A percentile compares a stretch with the other conserved stretches of the same genome.
These are phyloP conservation scores for Coendou prehensilis DNA, from an alignment of 2,797 vertebrate species.

Conservation along the genomic window DNA sequence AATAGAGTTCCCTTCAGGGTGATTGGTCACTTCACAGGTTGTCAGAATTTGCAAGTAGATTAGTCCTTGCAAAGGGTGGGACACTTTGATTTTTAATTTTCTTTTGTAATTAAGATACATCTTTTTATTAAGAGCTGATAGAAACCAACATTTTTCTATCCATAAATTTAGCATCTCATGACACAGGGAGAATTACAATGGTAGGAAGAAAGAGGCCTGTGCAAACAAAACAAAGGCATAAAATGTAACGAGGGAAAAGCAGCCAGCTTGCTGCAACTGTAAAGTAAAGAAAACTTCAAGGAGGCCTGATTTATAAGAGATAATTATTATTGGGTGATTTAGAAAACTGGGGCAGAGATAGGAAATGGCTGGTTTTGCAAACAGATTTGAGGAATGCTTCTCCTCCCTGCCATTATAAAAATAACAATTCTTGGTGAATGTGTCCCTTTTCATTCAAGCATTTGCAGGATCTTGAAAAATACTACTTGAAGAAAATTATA, in stretches of 20 bases:
- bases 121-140: slow-evolving; percentile 80
- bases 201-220: slow-evolving; percentile 34
- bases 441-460: slow-evolving; percentile 66
- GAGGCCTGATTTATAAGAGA: slow-evolving; percentile 73
- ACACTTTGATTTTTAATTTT: slow-evolving; percentile 70
- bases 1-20: slow-evolving; percentile 59
- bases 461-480: slow-evolving; percentile 65
- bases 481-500: slow-evolving; percentile 32
- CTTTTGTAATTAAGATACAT: slow-evolving; percentile 74
- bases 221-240: slow-evolving; percentile 81
- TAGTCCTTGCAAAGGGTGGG: slow-evolving; percentile 65
- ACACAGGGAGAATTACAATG: slow-evolving; percentile 79
- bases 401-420: slow-evolving; percentile 67
- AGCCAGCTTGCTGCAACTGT: slow-evolving; percentile 52
- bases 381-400: slow-evolving; percentile 63
- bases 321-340: slow-evolving; percentile 81
- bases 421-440: slow-evolving; percentile 56
- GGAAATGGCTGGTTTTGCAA: slow-evolving; percentile 78
- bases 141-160: slow-evolving; percentile 72
- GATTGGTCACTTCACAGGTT: slow-evolving; percentile 79
- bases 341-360: slow-evolving; percentile 65
- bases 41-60: slow-evolving; percentile 68
- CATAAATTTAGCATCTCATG: slow-evolving; percentile 79
- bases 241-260: slow-evolving; percentile 76
- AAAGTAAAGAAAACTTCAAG: slow-evolving; percentile 71